Percentiles rank a stretch among this genome's conserved stretches.
phyloP scores from a whole-genome alignment of 2,797 vertebrate species.

The Poeciliopsis turneri region DNA sequence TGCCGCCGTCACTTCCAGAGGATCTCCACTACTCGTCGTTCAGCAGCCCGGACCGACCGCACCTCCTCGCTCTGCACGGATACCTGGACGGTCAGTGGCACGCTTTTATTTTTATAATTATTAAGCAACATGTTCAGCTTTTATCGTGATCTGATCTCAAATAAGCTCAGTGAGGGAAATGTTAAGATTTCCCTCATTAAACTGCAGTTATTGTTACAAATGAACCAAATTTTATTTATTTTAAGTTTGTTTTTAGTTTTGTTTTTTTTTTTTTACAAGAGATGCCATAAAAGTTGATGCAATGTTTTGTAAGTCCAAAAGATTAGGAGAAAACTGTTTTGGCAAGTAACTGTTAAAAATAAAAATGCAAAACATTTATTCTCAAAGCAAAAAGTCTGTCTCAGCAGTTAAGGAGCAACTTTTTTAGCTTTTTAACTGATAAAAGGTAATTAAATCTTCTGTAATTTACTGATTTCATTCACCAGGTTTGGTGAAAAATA shows the following conservation, averaged over 20 bases:
- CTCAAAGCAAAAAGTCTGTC: not conserved
- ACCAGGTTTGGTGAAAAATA: not conserved
- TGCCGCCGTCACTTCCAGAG: conserved; percentile 92
- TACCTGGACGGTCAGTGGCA: conserved; percentile 94
- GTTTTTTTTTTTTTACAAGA: not conserved
- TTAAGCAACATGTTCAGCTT: not conserved
- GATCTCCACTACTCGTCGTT: conserved; percentile 96
- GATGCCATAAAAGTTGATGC: not conserved
- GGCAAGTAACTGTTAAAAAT: not conserved
- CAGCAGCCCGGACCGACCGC: conserved; percentile 92
- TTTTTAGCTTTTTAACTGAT: not conserved
- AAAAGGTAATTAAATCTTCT: not conserved
- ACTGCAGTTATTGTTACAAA: not conserved
- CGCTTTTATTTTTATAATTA: not conserved
- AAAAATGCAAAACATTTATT: not conserved
- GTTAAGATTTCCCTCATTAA: not conserved
- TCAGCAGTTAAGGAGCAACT: not conserved
- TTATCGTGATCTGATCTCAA: not conserved
- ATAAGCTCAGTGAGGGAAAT: too few relatives aligned
- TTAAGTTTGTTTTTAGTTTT: not conserved
- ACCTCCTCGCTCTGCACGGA: conserved; percentile 95
- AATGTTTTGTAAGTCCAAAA: not conserved
- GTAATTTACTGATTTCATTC: not conserved
- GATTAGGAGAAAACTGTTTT: not conserved
- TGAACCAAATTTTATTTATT: not conserved